phyloP scores from a whole-genome alignment of 1,140 invertebrate species.

The Sminthurinus signatus region DNA sequence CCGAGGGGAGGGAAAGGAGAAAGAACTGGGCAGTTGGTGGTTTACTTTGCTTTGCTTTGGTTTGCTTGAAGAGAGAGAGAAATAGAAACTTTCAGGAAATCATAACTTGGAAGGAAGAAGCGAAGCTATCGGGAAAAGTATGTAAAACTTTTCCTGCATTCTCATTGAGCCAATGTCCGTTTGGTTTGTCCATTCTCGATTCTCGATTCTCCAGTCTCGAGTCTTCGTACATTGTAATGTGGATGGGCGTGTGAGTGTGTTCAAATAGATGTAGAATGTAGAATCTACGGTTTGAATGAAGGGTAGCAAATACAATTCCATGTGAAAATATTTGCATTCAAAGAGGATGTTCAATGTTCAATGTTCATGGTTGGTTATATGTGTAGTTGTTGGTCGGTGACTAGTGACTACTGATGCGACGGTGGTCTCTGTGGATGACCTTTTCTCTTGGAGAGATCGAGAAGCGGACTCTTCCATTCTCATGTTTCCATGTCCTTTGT shows the following conservation, averaged over 20 bases:
- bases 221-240: no score
- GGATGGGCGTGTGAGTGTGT: no score
- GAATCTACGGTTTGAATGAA: conserved; percentile 1
- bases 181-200: no score
- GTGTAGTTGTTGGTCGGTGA: no score
- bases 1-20: not conserved
- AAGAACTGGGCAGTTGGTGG: conserved; percentile 5
- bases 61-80: not conserved
- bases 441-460: conserved; percentile 24
- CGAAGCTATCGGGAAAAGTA: conserved; percentile 3
- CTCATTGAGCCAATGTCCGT: no score
- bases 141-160: not conserved
- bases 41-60: conserved; percentile 7
- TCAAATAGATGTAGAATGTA: no score
- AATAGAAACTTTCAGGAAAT: conserved; percentile 29
- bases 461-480: no score
- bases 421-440: conserved; percentile 23
- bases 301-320: conserved; percentile 32
- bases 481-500: no score
- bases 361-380: conserved; percentile 7
- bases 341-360: no score
- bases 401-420: not conserved
- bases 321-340: conserved; percentile 38
- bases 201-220: no score
- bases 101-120: conserved; percentile 25